phyloP scores from a whole-genome alignment of 2,888 invertebrate species.

The Parnassius glacialis region DNA sequence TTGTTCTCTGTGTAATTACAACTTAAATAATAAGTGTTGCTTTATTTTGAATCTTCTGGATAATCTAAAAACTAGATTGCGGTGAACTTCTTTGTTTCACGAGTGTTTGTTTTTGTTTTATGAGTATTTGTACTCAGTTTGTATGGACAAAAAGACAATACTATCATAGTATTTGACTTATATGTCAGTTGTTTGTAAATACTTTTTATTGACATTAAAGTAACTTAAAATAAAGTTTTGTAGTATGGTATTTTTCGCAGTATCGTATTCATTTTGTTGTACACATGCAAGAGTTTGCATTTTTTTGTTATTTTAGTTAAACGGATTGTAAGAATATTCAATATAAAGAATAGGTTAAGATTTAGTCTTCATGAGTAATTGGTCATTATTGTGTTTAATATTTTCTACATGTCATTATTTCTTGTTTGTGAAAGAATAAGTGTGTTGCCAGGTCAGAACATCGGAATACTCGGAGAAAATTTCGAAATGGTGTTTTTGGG shows the following conservation, averaged over 20 bases:
- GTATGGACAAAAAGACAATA: no score
- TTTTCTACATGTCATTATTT: no score
- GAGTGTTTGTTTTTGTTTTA: conserved; percentile 3
- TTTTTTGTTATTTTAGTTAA: conserved; percentile 27
- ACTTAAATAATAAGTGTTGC: conserved; percentile 9
- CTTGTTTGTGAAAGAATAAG: no score
- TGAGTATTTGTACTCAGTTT: conserved; percentile 5
- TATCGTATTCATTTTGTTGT: conserved; percentile 20
- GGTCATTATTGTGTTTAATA: not conserved
- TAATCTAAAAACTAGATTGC: conserved; percentile 6
- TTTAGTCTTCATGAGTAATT: conserved; percentile 58
- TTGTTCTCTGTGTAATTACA: conserved; percentile 9
- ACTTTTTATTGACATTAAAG: conserved; percentile 8
- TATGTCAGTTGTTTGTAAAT: conserved; percentile 21
- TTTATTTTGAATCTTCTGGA: conserved; percentile 22
- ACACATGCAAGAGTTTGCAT: conserved; percentile 26
- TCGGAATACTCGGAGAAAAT: no score
- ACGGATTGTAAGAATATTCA: conserved; percentile 43
- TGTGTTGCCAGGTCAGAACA: no score
- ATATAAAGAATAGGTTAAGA: conserved; percentile 44
- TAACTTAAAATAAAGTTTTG: conserved; percentile 5
- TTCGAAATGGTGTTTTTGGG: no score
- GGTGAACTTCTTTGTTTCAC: not conserved
- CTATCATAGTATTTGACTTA: not conserved
- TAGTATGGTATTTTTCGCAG: conserved; percentile 14